Evolutionary conservation across 64 coral and sea anemone genomes (phyloP).

Genomic region (Trachythela sp.): DNA sequence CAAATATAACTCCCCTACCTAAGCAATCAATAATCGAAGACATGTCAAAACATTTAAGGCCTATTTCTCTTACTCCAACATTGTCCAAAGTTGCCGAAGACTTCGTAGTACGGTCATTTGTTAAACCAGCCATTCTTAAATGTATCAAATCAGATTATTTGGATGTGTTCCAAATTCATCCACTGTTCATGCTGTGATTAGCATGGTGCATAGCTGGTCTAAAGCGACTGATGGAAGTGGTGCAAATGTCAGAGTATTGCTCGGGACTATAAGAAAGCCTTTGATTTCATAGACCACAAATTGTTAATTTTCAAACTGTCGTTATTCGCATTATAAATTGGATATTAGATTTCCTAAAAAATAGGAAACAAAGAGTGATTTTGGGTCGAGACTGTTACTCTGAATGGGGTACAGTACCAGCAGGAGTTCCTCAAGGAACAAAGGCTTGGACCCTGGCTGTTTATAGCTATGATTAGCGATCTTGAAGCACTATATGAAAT

Average conservation of each 20-base stretch:
- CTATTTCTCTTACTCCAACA: conserved; percentile 49
- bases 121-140: conserved; percentile 46
- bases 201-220: conserved; percentile 46
- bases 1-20: conserved; percentile 3
- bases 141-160: conserved; percentile 36
- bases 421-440: no score
- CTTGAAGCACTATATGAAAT: no score
- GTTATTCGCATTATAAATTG: conserved; percentile 9
- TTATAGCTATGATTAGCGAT: no score
- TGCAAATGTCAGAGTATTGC: not conserved
- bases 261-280: conserved; percentile 5
- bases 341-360: not conserved
- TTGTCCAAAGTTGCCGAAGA: conserved; percentile 45
- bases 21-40: conserved; percentile 8
- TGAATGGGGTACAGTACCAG: no score
- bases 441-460: no score
- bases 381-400: not conserved
- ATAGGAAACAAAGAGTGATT: not conserved
- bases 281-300: not conserved
- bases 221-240: not conserved
- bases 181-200: conserved; percentile 30
- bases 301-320: not conserved
- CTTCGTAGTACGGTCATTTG: conserved; percentile 18
- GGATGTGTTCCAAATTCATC: conserved; percentile 36
- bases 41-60: conserved; percentile 33